Evolutionary conservation across 2,888 invertebrate species (phyloP).

Genomic region (Rhagonycha fulva): DNA sequence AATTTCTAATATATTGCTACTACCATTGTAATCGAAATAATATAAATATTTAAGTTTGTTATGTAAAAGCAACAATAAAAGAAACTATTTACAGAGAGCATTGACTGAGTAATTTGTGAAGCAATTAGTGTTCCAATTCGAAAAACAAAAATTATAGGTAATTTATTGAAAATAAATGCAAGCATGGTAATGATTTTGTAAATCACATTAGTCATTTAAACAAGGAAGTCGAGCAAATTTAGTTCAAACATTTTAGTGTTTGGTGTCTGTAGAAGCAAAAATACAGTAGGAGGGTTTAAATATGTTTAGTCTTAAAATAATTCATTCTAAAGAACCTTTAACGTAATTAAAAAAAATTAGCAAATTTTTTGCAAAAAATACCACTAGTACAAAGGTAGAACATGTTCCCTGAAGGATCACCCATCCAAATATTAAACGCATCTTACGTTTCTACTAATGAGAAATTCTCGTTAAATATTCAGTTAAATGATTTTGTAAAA

Average conservation of each 20-base stretch:
- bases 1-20: too few relatives aligned
- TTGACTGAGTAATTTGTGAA: not conserved
- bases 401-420: too few relatives aligned
- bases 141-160: not conserved
- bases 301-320: too few relatives aligned
- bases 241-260: too few relatives aligned
- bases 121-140: not conserved
- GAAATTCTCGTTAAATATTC: too few relatives aligned
- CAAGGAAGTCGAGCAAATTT: not conserved
- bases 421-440: too few relatives aligned
- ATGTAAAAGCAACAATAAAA: not conserved
- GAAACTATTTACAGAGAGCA: not conserved
- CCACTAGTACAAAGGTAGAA: too few relatives aligned
- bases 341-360: not conserved
- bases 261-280: too few relatives aligned
- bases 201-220: not conserved
- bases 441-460: too few relatives aligned
- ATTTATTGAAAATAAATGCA: not conserved
- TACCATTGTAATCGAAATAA: not conserved
- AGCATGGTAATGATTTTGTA: not conserved
- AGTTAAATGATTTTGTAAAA: too few relatives aligned
- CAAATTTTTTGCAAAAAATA: too few relatives aligned
- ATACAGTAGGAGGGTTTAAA: too few relatives aligned
- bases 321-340: not conserved
- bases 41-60: not conserved